These are phyloP conservation scores for Gasteruption jaculator DNA, from an alignment of 2,888 invertebrate genomes.

Conservation along the genomic window DNA sequence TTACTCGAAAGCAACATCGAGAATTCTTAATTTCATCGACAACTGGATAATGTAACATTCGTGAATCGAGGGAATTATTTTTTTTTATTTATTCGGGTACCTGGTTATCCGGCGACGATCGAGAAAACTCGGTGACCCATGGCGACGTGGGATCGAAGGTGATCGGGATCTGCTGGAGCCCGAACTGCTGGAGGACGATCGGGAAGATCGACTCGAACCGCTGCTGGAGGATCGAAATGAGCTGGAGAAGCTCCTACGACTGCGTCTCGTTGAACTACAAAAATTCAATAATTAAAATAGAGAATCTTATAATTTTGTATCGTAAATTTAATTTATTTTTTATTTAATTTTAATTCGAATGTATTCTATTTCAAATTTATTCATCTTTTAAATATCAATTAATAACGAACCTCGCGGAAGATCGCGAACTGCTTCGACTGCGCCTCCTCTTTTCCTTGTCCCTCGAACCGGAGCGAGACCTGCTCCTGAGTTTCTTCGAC, in stretches of 20 bases:
- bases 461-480: conserved; percentile 33
- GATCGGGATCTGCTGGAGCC: conserved; percentile 62
- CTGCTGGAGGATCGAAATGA: conserved; percentile 54
- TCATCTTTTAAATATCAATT: conserved; percentile 1
- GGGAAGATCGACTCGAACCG: conserved; percentile 57
- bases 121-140: conserved; percentile 91
- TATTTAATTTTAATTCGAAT: conserved; percentile 1
- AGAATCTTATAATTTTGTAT: conserved; percentile 1
- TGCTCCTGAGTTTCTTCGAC: conserved; percentile 41
- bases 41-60: too few relatives aligned
- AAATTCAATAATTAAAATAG: background rate
- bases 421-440: conserved; percentile 43
- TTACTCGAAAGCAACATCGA: too few relatives aligned
- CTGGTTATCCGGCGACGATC: conserved; percentile 92
- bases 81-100: too few relatives aligned
- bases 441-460: conserved; percentile 39
- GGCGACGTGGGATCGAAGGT: conserved; percentile 87
- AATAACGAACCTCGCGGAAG: conserved; percentile 36
- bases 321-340: background rate
- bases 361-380: background rate
- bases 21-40: too few relatives aligned
- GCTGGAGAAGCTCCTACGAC: conserved; percentile 45
- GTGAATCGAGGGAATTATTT: too few relatives aligned
- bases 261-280: conserved; percentile 38
- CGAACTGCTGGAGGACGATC: conserved; percentile 50